phyloP scores from a whole-genome alignment of 2,888 invertebrate genomes.

The Erannis defoliaria region DNA sequence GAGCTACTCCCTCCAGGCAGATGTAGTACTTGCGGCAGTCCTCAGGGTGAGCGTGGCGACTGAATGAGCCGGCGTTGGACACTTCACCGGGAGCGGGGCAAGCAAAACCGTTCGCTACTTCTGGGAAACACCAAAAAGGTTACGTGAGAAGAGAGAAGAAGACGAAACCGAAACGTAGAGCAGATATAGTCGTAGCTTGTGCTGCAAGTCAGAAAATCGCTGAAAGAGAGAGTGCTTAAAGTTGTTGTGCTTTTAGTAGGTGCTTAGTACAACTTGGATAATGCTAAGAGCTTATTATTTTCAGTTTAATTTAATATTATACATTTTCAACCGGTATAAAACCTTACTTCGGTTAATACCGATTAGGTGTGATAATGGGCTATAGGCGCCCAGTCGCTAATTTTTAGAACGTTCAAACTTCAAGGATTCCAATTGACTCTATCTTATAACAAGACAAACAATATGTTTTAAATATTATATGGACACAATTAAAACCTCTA shows the following conservation, averaged over 20 bases:
- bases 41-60: constrained; percentile 97
- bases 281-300: constrained; percentile 9
- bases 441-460: constrained; percentile 5
- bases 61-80: constrained; percentile 95
- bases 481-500: background rate
- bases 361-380: constrained; percentile 33
- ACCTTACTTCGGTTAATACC: constrained; percentile 32
- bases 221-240: constrained; percentile 46
- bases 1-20: constrained; percentile 95
- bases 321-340: too few relatives aligned
- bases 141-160: constrained; percentile 68
- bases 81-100: constrained; percentile 95
- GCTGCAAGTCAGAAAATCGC: constrained; percentile 51
- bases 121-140: constrained; percentile 85
- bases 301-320: constrained; percentile 17
- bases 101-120: constrained; percentile 95
- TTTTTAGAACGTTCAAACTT: constrained; percentile 41
- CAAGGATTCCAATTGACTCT: constrained; percentile 39
- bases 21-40: constrained; percentile 98
- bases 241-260: constrained; percentile 31
- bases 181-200: constrained; percentile 53
- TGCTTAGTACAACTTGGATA: constrained; percentile 16
- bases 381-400: constrained; percentile 26
- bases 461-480: background rate
- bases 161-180: constrained; percentile 63